Evolutionary conservation across 2,113 vertebrate genomes (phyloP).

Genomic region (Peromyscus californicus): DNA sequence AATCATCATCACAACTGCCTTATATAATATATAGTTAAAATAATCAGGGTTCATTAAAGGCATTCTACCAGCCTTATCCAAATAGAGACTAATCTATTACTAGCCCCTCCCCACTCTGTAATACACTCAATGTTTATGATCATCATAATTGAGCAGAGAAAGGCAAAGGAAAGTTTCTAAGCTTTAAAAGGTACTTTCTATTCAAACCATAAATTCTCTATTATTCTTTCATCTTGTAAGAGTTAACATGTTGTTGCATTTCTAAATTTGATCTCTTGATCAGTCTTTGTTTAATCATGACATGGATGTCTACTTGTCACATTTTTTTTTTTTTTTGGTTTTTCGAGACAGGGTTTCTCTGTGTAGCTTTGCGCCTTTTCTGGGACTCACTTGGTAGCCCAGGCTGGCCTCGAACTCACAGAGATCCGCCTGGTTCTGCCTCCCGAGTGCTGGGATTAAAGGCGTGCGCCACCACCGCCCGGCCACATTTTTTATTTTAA

Average conservation of each 20-base stretch:
- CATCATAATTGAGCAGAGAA: neutral
- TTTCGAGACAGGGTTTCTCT: too few species aligned
- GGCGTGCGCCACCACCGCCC: too few species aligned
- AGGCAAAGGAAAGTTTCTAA: conserved; percentile 15
- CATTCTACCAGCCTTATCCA: neutral
- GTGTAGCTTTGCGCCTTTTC: too few species aligned
- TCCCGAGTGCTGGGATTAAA: too few species aligned
- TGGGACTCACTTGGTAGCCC: too few species aligned
- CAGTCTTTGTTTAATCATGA: neutral
- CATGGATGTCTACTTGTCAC: neutral
- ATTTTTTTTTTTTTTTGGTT: too few species aligned
- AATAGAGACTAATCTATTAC: neutral
- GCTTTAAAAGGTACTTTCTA: neutral
- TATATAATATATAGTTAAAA: neutral
- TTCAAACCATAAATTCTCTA: neutral
- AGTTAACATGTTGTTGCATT: neutral
- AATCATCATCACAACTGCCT: neutral
- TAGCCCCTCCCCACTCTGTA: neutral
- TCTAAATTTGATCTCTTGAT: neutral
- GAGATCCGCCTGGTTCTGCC: too few species aligned
- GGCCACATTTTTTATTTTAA: conserved; percentile 23
- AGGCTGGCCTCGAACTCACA: too few species aligned
- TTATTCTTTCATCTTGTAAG: neutral
- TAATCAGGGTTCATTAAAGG: neutral
- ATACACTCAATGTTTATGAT: neutral